These are phyloP conservation scores for Tromatobia lineatoria DNA, from an alignment of 2,888 invertebrate genomes.

Conservation along the genomic window DNA sequence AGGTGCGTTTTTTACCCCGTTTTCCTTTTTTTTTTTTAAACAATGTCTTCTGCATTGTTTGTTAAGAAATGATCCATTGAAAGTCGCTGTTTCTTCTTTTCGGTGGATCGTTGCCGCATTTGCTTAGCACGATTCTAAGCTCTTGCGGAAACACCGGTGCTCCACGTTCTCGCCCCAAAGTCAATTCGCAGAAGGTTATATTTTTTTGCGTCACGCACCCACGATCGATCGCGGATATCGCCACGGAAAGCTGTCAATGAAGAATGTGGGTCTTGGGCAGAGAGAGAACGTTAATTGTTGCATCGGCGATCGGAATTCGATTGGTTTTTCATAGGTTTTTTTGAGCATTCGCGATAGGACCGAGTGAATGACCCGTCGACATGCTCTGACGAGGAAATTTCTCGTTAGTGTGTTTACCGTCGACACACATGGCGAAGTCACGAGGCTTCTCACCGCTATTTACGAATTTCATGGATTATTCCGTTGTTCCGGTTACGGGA, in stretches of 20 bases:
- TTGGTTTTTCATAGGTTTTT: slow-evolving; percentile 12
- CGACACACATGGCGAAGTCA: slow-evolving; percentile 64
- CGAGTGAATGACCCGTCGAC: slow-evolving; percentile 10
- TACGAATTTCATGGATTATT: neutral
- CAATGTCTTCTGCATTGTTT: neutral
- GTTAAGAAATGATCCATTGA: neutral
- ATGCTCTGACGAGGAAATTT: slow-evolving; percentile 16
- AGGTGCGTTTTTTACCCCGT: slow-evolving; percentile 78
- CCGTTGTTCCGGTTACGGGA: neutral
- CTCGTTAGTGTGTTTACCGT: slow-evolving; percentile 44
- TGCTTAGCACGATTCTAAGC: slow-evolving; percentile 4
- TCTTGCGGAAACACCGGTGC: slow-evolving; percentile 36
- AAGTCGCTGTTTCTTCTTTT: neutral
- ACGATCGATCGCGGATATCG: slow-evolving; percentile 69
- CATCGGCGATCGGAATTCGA: slow-evolving; percentile 16
- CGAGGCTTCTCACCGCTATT: slow-evolving; percentile 51
- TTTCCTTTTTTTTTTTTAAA: slow-evolving; percentile 49
- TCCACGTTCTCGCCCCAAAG: slow-evolving; percentile 30
- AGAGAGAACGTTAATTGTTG: neutral
- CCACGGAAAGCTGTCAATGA: slow-evolving; percentile 68
- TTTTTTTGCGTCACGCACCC: slow-evolving; percentile 67
- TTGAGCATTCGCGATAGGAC: slow-evolving; percentile 1
- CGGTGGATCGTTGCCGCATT: neutral
- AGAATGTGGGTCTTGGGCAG: slow-evolving; percentile 48
- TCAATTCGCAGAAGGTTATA: slow-evolving; percentile 63